Percentiles rank a stretch among this genome's conserved stretches.
These are phyloP conservation scores for Rhegmatorhina hoffmannsi DNA, from an alignment of 2,113 vertebrate genomes.

Conservation along the genomic window DNA sequence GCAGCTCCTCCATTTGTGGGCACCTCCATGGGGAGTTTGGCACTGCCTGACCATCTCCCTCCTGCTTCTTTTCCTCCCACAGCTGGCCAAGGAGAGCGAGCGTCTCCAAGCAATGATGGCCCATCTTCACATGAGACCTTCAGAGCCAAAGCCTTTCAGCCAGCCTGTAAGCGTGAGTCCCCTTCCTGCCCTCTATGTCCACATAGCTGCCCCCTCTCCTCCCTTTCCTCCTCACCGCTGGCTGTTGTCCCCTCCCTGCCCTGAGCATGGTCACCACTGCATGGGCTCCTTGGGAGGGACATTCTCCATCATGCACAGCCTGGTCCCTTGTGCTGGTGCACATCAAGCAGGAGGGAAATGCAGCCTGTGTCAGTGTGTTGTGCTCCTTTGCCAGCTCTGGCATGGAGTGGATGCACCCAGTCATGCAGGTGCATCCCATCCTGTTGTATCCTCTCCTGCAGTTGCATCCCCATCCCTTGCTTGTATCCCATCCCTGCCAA, in stretches of 20 bases:
- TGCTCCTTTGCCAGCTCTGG: background rate
- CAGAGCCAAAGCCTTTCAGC: conserved; percentile 98
- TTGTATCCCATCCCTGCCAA: background rate
- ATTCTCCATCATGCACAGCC: background rate
- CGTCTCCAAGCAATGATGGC: conserved; percentile 99
- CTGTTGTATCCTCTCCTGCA: background rate
- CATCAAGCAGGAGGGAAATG: background rate
- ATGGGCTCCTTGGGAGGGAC: accelerated
- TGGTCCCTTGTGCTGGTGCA: background rate
- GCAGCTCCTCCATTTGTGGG: background rate
- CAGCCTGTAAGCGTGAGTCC: conserved; percentile 86
- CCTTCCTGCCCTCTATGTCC: background rate
- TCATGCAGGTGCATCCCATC: accelerated
- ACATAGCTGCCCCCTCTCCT: background rate
- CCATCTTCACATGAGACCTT: conserved; percentile 98
- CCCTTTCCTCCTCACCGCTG: accelerated
- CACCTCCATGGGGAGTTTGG: background rate
- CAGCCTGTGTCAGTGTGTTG: accelerated
- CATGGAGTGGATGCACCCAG: accelerated
- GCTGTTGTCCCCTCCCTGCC: background rate
- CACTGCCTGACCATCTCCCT: background rate
- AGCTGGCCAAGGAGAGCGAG: conserved; percentile 98
- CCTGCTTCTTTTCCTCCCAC: background rate
- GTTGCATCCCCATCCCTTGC: background rate
- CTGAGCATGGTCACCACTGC: background rate